Evolutionary conservation across 2,113 vertebrate genomes (phyloP).

Genomic region (Pterophyllum scalare): DNA sequence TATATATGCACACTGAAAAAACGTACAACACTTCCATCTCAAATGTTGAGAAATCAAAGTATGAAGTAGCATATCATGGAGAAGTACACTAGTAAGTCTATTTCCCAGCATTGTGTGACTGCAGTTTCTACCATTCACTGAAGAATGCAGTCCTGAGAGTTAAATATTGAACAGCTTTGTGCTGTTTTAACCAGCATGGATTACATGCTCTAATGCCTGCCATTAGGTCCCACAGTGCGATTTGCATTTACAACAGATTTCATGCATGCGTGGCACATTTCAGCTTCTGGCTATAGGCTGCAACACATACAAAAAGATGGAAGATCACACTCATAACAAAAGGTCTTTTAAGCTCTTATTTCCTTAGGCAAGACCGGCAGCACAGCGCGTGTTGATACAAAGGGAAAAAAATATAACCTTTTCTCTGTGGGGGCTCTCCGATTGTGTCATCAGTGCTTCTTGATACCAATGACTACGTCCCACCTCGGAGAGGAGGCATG

Average conservation of each 20-base stretch:
- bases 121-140: not conserved
- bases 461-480: constrained; percentile 3
- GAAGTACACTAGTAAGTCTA: not conserved
- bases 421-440: constrained; percentile 1
- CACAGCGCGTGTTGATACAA: not conserved
- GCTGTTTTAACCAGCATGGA: constrained; percentile 18
- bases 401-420: not conserved
- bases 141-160: not conserved
- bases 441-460: not conserved
- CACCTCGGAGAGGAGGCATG: not conserved
- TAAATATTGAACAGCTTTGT: constrained; percentile 33
- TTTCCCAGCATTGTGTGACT: not conserved
- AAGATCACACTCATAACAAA: constrained; percentile 3
- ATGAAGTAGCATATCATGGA: not conserved
- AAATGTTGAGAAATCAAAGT: not conserved
- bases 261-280: constrained; percentile 38
- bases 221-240: constrained; percentile 9
- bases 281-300: not conserved
- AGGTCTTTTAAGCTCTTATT: constrained; percentile 6
- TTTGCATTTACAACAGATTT: constrained; percentile 51
- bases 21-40: not conserved
- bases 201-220: constrained; percentile 28
- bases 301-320: constrained; percentile 18
- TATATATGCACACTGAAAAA: not conserved
- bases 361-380: not conserved